Base-by-base conservation (phyloP, 2,113 vertebrate genomes). In the Xenopus laevis region DNA sequence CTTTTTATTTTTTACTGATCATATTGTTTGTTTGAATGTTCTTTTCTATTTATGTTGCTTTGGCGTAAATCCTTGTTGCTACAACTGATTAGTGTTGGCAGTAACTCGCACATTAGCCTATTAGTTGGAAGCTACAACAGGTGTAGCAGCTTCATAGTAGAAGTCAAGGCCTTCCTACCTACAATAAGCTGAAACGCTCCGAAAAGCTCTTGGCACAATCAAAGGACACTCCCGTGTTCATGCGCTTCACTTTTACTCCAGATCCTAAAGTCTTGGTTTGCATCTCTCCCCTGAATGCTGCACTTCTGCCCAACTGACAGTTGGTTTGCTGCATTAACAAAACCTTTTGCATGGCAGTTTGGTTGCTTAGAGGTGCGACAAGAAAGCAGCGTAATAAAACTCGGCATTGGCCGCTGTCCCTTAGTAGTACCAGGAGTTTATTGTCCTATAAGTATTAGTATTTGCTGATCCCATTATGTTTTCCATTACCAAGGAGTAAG, bases 11-110 rank as follows among this genome's bases (percentile, higher is more conserved):
- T 77, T 44, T 70, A 70, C 68, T 60, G 21, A 46, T 59, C 50
- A 79, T 87, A 83, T 76, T 81, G 40, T 84, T 86, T 79, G 81
- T 77, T 81, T 4, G 79, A 76, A 78, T 4, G 53, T 62, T 76
- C 11, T 67, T 60, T 67, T 62, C 23, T 68, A 44, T 59, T 46
- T 57, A 30, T 53, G 67, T 70, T 77, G 60, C 67, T 64, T 82
- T 86, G 85, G 79, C 80, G 23, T 70, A 40, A 63, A 27, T 63
- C 74, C 58, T 75, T 61, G 59, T 69, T 68, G 59, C 66, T 75
- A 44, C 73, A 44, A 30, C 33, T 68, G 65, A 23, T 68, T 75
- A 75, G 73, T 47, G 18, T 67, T 67, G 64, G 64, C 72, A 67
- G 72, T 66, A 67, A 67, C 73, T 64, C 62, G 73, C 58, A 68